A percentile compares a stretch with the other conserved stretches of the same genome.
These are phyloP conservation scores for Micronisus gabar DNA, from an alignment of 2,113 vertebrate species.

Conservation along the genomic window DNA sequence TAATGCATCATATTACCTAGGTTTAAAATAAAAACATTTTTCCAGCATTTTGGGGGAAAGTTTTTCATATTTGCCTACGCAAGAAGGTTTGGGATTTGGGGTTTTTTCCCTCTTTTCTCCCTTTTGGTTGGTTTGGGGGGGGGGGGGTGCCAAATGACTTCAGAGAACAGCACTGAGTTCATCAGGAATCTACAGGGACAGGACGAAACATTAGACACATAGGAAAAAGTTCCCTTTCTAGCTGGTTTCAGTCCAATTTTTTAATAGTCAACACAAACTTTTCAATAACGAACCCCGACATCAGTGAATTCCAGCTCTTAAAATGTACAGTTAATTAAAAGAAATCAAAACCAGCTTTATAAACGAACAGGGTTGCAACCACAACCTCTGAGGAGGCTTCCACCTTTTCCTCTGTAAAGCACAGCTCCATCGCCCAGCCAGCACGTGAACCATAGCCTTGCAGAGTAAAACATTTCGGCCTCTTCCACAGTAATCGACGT, in stretches of 20 bases:
- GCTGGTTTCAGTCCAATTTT: not conserved
- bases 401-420: not conserved
- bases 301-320: not conserved
- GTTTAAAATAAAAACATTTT: not conserved
- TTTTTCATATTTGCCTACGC: not conserved
- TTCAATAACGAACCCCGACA: not conserved
- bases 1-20: not conserved
- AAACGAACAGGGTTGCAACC: not conserved
- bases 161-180: not conserved
- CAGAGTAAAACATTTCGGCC: not conserved
- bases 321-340: not conserved
- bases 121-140: not conserved
- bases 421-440: not conserved
- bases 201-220: rapidly evolving
- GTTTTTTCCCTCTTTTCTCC: not conserved
- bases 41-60: not conserved
- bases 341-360: not conserved
- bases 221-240: not conserved
- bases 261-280: not conserved
- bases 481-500: not conserved
- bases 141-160: not conserved
- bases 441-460: rapidly evolving
- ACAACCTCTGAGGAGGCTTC: not conserved
- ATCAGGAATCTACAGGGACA: no score
- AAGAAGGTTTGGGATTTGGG: not conserved